These are phyloP conservation scores for Stictocephala bisonia DNA, from an alignment of 2,888 invertebrate species.

Conservation along the genomic window DNA sequence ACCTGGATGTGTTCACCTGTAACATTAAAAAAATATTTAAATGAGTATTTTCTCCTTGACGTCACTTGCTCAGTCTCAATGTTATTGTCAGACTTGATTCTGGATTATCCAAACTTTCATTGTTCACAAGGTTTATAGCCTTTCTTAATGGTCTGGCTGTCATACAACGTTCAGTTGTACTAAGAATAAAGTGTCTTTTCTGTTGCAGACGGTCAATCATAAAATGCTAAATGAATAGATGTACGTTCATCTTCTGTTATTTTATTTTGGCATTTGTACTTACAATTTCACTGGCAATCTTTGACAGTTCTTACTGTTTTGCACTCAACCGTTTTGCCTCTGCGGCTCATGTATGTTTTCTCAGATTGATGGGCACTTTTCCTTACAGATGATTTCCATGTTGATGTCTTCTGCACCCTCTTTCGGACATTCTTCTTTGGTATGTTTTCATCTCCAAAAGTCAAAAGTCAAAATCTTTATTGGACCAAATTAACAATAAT, in stretches of 20 bases:
- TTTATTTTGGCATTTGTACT: slow-evolving; percentile 29
- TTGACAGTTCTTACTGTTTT: slow-evolving; percentile 20
- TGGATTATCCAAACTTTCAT: no score
- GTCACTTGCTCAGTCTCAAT: no score
- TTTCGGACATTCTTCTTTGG: no score
- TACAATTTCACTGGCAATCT: slow-evolving; percentile 24
- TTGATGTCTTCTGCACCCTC: no score
- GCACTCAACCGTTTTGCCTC: background rate
- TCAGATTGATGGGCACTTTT: no score
- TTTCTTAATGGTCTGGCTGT: slow-evolving; percentile 32
- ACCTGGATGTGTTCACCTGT: slow-evolving; percentile 34
- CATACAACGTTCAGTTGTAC: slow-evolving; percentile 14
- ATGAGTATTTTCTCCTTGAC: slow-evolving; percentile 19
- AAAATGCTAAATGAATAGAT: slow-evolving; percentile 28
- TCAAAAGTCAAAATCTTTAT: no score
- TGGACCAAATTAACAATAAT: no score
- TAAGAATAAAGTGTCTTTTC: slow-evolving; percentile 42
- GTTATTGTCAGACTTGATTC: no score
- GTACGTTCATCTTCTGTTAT: slow-evolving; percentile 23
- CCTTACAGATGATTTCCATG: no score
- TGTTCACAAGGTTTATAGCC: no score
- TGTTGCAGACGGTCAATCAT: slow-evolving; percentile 6
- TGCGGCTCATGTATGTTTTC: background rate
- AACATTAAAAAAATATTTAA: slow-evolving; percentile 25
- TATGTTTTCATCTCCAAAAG: no score